Base-by-base conservation (phyloP, 2,888 invertebrate species). In the Zygothrica quintamaculata region DNA sequence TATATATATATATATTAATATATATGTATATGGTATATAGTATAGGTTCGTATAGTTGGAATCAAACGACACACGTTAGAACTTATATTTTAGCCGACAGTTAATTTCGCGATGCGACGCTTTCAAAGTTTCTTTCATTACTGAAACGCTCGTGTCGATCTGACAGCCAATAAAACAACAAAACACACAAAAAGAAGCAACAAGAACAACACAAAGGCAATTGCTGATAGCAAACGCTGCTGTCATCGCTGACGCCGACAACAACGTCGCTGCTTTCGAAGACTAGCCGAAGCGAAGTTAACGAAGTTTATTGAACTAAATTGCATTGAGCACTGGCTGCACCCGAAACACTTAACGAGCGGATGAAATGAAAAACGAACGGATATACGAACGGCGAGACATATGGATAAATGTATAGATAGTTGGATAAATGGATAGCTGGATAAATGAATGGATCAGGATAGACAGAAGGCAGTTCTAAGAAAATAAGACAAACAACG, bases 301-400 rank as follows among this genome's bases (percentile, higher is more conserved):
- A 78, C 84, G 84, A 79, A 79, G 72, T 71, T 65, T 68, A 65
- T 74, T 65, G 61, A 76, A 76, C 74, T 61, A 71, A 77, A 77
- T 44, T 56, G 69, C 59, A 60, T 46, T 46, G 51, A 44, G 51
- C n/a, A 50, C 26, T 36, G 62, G 31, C 39, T 33, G 3, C 37
- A 46, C 16, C 31, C 43, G 11, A 36, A 37, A 43, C 37, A 48
- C 33, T 39, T 25, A 39, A 37, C 36, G 33, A 57, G 3, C 53
- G 36, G 44, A 48, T 39, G n/a, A 22, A 26, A 0, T 36, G n/a
- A 18, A 47, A 16, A 13, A 43, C 18, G 26, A 26, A 25, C 39
- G 15, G 33, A 64, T 22, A 16, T 7, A 43, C 48, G 11, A 43
- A 16, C 16, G 25, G 18, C 26, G 13, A 4, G 40, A 34, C 22